Evolutionary conservation across 2,797 vertebrate genomes (phyloP), one percentile per base, ranked within the genome.

Genomic region (Pangasius mekongensis): DNA sequence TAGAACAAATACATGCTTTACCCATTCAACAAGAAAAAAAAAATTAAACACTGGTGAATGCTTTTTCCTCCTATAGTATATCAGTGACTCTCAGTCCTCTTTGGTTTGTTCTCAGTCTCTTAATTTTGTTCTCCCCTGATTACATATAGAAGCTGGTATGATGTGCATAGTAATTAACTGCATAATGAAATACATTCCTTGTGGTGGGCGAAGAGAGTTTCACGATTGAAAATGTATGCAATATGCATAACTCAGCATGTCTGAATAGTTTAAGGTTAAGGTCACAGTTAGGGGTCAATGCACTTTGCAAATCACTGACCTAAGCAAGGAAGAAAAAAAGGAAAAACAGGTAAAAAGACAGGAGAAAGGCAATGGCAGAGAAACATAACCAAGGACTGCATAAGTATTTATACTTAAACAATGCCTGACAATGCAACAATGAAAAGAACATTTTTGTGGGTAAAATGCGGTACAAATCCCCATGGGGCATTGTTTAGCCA

Each of bases 241-340:
- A 27, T 43, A 43, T 82, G 82, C 62, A 83, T 83, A 83, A 67
- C 22, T 67, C 82, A 67, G 43, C 27, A 83, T 66, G 60, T 49
- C 43, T 49, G 43, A 67, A 52, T 49, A 52, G n/a, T 52, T 33
- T 67, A 66, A 67, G 18, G n/a, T 49, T 66, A 66, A 47, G 39
- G 62, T 66, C 49, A 52, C 27, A 27, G 54, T 58, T 82, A 39
- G 43, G 16, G 82, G 82, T 83, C 3, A 16, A 30, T 22, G 27
- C 16, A 66, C 60, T 83, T 83, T 83, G 60, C 16, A 83, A 83
- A 66, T 83, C 10, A 47, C 16, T 83, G 43, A 83, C 62, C 39
- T 66, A 83, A 49, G 60, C 62, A 52, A 66, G n/a, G 4, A 83
- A n/a, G 54, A 14, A 10, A 36, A 39, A 13, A 36, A 36, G 2